These are phyloP conservation scores for Actinia tenebrosa DNA, from an alignment of 64 coral and sea anemone species.

Conservation along the genomic window DNA sequence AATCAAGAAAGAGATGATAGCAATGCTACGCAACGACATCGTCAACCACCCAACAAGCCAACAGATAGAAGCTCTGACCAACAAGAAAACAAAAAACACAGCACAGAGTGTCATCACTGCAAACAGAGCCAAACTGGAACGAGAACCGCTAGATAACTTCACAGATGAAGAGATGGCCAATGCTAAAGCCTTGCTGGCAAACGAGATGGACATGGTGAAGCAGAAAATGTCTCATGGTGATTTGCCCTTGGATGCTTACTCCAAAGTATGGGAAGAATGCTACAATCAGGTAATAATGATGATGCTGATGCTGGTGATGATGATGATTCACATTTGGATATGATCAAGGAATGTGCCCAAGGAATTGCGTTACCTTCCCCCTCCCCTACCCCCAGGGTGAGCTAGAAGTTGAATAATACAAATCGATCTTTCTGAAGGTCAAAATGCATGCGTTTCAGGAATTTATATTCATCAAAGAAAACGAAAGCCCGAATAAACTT, in stretches of 20 bases:
- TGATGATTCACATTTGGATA: too few relatives aligned
- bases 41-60: constrained; percentile 72
- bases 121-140: constrained; percentile 63
- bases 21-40: constrained; percentile 87
- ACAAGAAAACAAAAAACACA: constrained; percentile 87
- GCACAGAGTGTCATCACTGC: constrained; percentile 71
- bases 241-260: constrained; percentile 86
- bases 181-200: constrained; percentile 59
- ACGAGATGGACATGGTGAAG: constrained; percentile 91
- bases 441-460: too few relatives aligned
- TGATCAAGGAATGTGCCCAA: too few relatives aligned
- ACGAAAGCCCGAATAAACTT: too few relatives aligned
- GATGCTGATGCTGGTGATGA: too few relatives aligned
- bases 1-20: constrained; percentile 96
- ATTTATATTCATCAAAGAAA: too few relatives aligned
- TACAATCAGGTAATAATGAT: constrained; percentile 59
- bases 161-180: constrained; percentile 80
- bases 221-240: constrained; percentile 85
- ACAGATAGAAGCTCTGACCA: constrained; percentile 78
- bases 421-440: too few relatives aligned
- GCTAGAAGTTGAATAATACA: too few relatives aligned
- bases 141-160: constrained; percentile 57
- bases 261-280: constrained; percentile 99
- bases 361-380: too few relatives aligned
- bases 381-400: too few relatives aligned